Conservation (phyloP, 2,113 vertebrate species). For the Triplophysa tibetana region DNA sequence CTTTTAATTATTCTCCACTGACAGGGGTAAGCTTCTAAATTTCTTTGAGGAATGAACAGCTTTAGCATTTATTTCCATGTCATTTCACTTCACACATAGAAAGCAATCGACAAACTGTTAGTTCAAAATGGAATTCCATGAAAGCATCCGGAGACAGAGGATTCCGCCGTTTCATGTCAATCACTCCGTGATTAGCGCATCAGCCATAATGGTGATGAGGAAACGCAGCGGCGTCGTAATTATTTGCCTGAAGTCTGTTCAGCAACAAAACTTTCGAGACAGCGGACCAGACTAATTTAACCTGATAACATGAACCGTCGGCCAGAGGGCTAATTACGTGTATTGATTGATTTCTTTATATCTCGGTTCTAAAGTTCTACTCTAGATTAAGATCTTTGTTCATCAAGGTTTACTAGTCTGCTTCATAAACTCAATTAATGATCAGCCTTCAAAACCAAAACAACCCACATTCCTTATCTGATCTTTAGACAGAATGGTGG, state of each 20-base stretch:
- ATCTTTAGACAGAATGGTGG: background rate
- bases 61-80: constrained; percentile 7
- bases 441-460: background rate
- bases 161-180: constrained; percentile 48
- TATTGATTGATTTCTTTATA: constrained; percentile 10
- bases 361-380: background rate
- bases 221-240: constrained; percentile 52
- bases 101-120: background rate
- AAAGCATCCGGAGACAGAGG: constrained; percentile 38
- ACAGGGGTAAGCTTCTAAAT: background rate
- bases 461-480: background rate
- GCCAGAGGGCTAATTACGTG: background rate
- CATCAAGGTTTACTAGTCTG: background rate
- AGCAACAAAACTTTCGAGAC: constrained; percentile 43
- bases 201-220: constrained; percentile 55
- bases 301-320: constrained; percentile 23
- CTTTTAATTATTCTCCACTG: constrained; percentile 6
- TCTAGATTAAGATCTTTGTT: background rate
- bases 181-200: constrained; percentile 61
- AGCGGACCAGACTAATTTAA: constrained; percentile 47
- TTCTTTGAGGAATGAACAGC: constrained; percentile 18
- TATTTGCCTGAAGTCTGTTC: constrained; percentile 39
- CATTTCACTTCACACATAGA: background rate
- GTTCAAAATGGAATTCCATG: constrained; percentile 42
- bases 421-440: background rate